Conservation (phyloP, 2,888 invertebrate genomes). For the Drosophila vallismaia region DNA sequence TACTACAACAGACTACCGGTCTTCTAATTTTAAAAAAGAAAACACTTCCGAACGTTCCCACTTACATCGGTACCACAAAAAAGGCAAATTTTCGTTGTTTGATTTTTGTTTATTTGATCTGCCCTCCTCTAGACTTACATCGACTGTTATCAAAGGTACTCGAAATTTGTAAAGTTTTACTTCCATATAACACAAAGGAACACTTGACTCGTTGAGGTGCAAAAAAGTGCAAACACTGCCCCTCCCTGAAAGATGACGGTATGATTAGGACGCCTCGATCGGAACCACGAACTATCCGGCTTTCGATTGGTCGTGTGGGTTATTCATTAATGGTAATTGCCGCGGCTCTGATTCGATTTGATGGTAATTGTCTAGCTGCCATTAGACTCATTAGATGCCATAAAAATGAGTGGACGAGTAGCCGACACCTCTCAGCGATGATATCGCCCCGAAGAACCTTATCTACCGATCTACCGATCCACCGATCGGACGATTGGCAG, state of each 20-base stretch:
- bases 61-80: too few species aligned
- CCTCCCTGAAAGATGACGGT: neutral
- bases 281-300: neutral
- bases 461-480: constrained; percentile 31
- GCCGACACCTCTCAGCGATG: constrained; percentile 16
- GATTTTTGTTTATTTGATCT: too few species aligned
- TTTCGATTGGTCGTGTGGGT: neutral
- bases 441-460: constrained; percentile 40
- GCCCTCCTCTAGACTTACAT: too few species aligned
- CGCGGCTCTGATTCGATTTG: constrained; percentile 3
- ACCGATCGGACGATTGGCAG: constrained; percentile 30
- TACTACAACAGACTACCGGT: too few species aligned
- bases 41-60: too few species aligned
- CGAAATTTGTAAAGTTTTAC: neutral
- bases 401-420: neutral
- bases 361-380: constrained; percentile 23
- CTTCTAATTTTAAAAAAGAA: too few species aligned
- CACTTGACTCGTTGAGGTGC: neutral
- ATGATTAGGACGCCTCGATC: neutral
- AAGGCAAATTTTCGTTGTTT: too few species aligned
- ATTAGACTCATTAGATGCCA: constrained; percentile 16
- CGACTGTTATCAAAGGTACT: neutral
- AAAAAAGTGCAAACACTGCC: neutral
- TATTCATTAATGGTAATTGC: constrained; percentile 25
- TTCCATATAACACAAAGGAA: constrained; percentile 9